A percentile compares a stretch with the other conserved stretches of the same genome.
phyloP scores from a whole-genome alignment of 2,113 vertebrate genomes.

The Onychostoma macrolepis region DNA sequence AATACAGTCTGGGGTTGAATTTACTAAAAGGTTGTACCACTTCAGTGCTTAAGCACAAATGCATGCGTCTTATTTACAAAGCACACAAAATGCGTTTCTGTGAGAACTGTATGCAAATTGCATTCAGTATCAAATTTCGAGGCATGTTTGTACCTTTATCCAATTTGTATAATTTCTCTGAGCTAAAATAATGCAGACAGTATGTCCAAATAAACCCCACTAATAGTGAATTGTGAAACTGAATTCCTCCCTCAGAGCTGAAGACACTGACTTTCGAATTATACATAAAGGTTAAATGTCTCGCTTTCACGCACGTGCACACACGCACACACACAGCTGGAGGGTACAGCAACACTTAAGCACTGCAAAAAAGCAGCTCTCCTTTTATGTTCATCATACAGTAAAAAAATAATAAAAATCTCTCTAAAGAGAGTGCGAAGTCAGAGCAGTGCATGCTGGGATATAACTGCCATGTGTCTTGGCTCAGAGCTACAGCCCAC shows the following conservation, averaged over 20 bases:
- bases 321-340: neutral
- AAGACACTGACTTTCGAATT: slow-evolving; percentile 3
- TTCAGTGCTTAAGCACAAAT: neutral
- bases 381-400: slow-evolving; percentile 9
- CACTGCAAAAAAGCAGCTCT: neutral
- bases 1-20: neutral
- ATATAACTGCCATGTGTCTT: neutral
- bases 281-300: slow-evolving; percentile 3
- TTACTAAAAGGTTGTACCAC: neutral
- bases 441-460: slow-evolving; percentile 37
- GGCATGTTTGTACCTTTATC: neutral
- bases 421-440: neutral
- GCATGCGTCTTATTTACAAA: neutral
- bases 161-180: neutral
- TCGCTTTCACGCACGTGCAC: neutral
- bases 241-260: neutral
- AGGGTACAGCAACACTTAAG: neutral
- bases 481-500: slow-evolving; percentile 9
- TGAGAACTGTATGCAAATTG: neutral
- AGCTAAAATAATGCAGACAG: neutral
- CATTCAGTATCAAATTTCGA: neutral
- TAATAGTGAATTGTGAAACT: neutral
- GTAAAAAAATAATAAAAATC: neutral
- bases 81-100: neutral
- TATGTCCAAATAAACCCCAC: neutral